Evolutionary conservation across 2,888 invertebrate genomes (phyloP).

Genomic region (Neocrepidodera transversa): DNA sequence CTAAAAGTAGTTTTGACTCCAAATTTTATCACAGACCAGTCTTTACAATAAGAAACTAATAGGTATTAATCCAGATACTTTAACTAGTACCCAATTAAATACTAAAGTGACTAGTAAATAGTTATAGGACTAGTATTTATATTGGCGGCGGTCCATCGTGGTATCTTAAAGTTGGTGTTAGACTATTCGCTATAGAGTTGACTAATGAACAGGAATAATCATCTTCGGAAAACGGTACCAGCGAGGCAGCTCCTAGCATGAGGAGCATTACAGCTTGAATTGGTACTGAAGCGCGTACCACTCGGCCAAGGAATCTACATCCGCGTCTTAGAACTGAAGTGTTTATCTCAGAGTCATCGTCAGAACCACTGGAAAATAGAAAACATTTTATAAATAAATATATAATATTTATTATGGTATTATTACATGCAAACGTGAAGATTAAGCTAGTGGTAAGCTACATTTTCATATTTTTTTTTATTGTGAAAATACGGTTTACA

Average conservation of each 20-base stretch:
- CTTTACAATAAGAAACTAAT: constrained; percentile 4
- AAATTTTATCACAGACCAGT: constrained; percentile 11
- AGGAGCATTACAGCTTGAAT: constrained; percentile 94
- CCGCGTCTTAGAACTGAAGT: constrained; percentile 75
- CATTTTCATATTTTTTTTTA: neutral
- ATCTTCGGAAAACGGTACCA: constrained; percentile 88
- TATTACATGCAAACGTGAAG: neutral
- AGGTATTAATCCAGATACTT: neutral
- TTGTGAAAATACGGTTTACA: no score
- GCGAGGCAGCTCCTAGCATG: constrained; percentile 89
- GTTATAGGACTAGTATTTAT: constrained; percentile 57
- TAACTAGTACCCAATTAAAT: neutral
- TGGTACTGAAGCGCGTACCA: constrained; percentile 89
- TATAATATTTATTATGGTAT: no score
- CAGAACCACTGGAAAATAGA: constrained; percentile 53
- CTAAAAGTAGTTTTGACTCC: neutral
- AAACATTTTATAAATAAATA: no score
- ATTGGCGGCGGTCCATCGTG: constrained; percentile 94
- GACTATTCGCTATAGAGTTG: constrained; percentile 80
- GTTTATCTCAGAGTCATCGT: constrained; percentile 62
- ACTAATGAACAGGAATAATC: constrained; percentile 86
- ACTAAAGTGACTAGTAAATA: constrained; percentile 12
- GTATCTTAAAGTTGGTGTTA: constrained; percentile 89
- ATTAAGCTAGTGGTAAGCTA: neutral
- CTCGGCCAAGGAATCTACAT: constrained; percentile 86